phyloP scores from a whole-genome alignment of 2,888 invertebrate genomes.

The Melitaea athalia region DNA sequence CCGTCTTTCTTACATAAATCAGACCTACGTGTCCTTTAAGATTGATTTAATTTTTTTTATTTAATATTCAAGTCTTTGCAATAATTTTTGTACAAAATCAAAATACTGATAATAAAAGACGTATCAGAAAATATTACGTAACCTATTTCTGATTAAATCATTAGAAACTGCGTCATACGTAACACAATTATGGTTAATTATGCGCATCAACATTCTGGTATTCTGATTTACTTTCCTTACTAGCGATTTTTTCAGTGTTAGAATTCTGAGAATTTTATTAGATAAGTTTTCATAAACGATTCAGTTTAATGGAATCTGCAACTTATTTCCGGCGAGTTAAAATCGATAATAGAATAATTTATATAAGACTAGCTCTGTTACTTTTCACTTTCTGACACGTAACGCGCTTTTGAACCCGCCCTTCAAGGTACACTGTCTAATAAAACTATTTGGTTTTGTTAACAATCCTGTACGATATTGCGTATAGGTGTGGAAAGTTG shows the following conservation, averaged over 20 bases:
- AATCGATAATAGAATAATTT: slow-evolving; percentile 38
- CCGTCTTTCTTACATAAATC: slow-evolving; percentile 67
- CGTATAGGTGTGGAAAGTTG: slow-evolving; percentile 40
- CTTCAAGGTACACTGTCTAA: slow-evolving; percentile 35
- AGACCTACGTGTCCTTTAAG: slow-evolving; percentile 59
- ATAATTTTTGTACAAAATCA: not conserved
- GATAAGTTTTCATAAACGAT: slow-evolving; percentile 26
- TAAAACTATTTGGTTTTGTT: slow-evolving; percentile 40
- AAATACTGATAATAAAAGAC: not conserved
- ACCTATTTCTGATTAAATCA: not conserved
- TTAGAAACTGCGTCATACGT: not conserved
- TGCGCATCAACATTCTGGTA: not conserved
- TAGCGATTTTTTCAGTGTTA: slow-evolving; percentile 10
- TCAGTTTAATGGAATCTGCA: slow-evolving; percentile 33
- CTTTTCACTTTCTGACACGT: slow-evolving; percentile 46
- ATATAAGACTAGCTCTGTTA: slow-evolving; percentile 36
- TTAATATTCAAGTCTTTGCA: not conserved
- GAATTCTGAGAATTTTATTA: slow-evolving; percentile 30
- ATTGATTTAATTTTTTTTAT: slow-evolving; percentile 60
- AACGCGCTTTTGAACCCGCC: slow-evolving; percentile 39
- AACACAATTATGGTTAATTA: not conserved
- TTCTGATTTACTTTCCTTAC: slow-evolving; percentile 8
- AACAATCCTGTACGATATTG: slow-evolving; percentile 37
- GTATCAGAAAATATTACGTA: not conserved
- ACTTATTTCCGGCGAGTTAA: slow-evolving; percentile 29